phyloP scores from a whole-genome alignment of 1,140 invertebrate species.

The Scaptomyza pallida region DNA sequence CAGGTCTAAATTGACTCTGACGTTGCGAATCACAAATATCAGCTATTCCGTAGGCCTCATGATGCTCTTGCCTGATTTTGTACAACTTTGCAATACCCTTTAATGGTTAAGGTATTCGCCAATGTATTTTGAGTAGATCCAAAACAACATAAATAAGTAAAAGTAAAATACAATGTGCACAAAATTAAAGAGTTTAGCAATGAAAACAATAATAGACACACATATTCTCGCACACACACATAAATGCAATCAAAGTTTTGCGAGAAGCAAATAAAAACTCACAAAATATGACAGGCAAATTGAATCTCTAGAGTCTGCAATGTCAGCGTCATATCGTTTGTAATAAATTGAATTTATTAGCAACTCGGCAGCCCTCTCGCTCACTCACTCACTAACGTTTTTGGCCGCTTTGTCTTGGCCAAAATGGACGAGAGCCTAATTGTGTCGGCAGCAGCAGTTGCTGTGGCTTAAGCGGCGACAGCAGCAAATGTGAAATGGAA shows the following conservation, averaged over 20 bases:
- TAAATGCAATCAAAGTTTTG: constrained; percentile 45
- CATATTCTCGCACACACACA: constrained; percentile 40
- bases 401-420: constrained; percentile 38
- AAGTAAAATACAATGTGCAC: constrained; percentile 52
- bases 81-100: no score
- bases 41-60: no score
- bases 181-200: constrained; percentile 51
- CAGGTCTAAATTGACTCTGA: no score
- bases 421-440: constrained; percentile 36
- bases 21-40: no score
- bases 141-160: neutral
- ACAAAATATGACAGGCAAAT: constrained; percentile 50
- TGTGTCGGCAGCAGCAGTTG: constrained; percentile 23
- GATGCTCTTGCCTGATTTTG: no score
- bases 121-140: no score
- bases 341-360: constrained; percentile 77
- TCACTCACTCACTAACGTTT: constrained; percentile 10
- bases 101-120: no score
- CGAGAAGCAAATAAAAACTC: constrained; percentile 12
- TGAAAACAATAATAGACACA: constrained; percentile 35
- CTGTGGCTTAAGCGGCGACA: neutral
- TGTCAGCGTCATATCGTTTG: constrained; percentile 59
- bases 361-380: constrained; percentile 30
- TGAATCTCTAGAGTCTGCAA: constrained; percentile 58
- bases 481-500: constrained; percentile 53